Evolutionary conservation across 2,797 vertebrate genomes (phyloP), one percentile per base, ranked within the genome.

Genomic region (Halcyon smyrnensis): DNA sequence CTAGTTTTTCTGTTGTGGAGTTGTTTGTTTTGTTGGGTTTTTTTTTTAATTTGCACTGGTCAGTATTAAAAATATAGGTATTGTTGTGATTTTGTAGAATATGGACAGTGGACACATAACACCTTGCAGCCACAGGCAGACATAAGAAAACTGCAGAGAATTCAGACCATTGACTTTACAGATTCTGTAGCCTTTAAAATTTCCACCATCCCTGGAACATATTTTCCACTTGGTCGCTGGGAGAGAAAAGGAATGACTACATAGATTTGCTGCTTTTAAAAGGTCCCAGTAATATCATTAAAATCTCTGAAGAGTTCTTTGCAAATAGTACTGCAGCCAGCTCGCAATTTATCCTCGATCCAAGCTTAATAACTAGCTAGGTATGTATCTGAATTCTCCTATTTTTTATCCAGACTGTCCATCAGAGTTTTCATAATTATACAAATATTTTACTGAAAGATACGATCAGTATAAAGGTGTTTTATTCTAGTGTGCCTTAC

Each of bases 401-500:
- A 36, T 69, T 89, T 73, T 10, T 34, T 70, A n/a, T 46, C 13
- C 59, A 74, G 32, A 16, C 27, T 63, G 45, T 2, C 11, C 5
- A 24, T 41, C 50, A 23, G 2, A 43, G 2, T 71, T 90, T 90
- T 93, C 27, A 8, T 36, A 9, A 27, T 3, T 1, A 2, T 63
- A 51, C 51, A 82, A 73, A 59, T 36, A 37, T 21, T 84, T 82
- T 32, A 2, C 12, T 74, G 14, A 53, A 84, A 63, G 30, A 19
- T 19, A 41, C 0, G 0, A 65, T 25, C 41, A 64, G 17, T 57
- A 53, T n/a, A 60, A 64, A 67, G 2, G 10, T 59, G 14, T 5
- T 30, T 82, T 53, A 34, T 60, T 59, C 19, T 28, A 21, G 2
- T 8, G 1, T n/a, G 6, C 4, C 20, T 63, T 69, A 15, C 4